Base-by-base conservation (phyloP, 2,888 invertebrate species). In the Patella ulyssiponensis region DNA sequence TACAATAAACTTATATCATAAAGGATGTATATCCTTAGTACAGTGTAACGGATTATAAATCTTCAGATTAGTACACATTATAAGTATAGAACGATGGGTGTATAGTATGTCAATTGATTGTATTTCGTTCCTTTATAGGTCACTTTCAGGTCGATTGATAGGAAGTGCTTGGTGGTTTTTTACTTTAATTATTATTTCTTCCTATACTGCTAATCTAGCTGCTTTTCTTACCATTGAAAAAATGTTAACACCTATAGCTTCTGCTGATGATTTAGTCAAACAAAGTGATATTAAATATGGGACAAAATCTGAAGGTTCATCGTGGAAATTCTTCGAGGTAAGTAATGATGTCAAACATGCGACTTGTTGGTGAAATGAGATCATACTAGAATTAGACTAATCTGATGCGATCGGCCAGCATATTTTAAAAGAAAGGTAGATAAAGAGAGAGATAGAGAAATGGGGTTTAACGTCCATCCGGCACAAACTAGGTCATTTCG, bases 241-340 rank as follows among this genome's bases (percentile, higher is more conserved):
- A 77, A 88, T 92, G 83, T 86, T 90, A n/a, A 86, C 90, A 14
- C 97, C 98, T 1, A 98, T 99, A 77, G 97, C 97, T 91, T 96
- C 96, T 88, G 98, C 97, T 0, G 98, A 98, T 89, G 98, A 98
- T 92, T 93, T 99, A 75, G 97, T 98, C 44, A 97, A 96, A 89
- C 99, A 99, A 92, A 97, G 97, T 0, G 96, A 96, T 92, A 98
- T 99, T 86, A 97, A 98, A 91, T 99, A 99, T 91, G 99, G 99
- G 0, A 96, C 97, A 9, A 92, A 98, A n/a, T 94, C 94, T 82
- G 96, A 96, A 69, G 99, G 99, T 74, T 97, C 98, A 0, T 99
- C 99, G 0, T 96, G 96, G 70, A 95, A 96, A 14, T 99, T 99
- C 92, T 99, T 99, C 91, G 94, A 96, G 93, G 98, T 98, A 92